Evolutionary conservation across 2,113 vertebrate species (phyloP).

Genomic region (Osmerus mordax): DNA sequence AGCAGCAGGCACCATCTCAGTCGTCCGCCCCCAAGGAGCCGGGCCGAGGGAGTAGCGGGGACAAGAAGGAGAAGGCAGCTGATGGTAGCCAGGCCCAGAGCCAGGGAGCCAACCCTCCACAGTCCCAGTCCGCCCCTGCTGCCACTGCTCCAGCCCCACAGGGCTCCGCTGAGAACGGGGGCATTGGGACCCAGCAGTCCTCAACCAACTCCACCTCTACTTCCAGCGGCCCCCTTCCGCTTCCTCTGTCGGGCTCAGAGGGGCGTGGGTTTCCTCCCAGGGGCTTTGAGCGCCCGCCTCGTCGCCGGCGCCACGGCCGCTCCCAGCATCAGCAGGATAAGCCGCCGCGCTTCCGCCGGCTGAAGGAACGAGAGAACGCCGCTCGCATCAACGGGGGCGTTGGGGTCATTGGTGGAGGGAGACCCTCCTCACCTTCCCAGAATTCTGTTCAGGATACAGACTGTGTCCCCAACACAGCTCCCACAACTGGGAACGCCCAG

Average conservation of each 20-base stretch:
- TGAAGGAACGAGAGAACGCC: conserved; percentile 87
- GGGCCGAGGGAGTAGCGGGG: conserved; percentile 50
- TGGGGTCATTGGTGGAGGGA: conserved; percentile 61
- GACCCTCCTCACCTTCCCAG: conserved; percentile 57
- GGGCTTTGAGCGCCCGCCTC: conserved; percentile 76
- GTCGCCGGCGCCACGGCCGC: conserved; percentile 79
- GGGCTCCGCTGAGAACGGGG: conserved; percentile 62
- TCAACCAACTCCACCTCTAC: conserved; percentile 50
- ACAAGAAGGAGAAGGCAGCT: conserved; percentile 72
- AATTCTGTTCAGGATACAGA: conserved; percentile 65
- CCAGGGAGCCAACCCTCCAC: conserved; percentile 58
- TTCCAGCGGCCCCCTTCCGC: conserved; percentile 47
- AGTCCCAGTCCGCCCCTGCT: conserved; percentile 33
- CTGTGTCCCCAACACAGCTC: conserved; percentile 41
- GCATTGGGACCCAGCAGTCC: conserved; percentile 42
- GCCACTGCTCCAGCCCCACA: conserved; percentile 35
- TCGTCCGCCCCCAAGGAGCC: conserved; percentile 60
- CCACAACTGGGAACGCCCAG: conserved; percentile 44
- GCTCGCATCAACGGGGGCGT: conserved; percentile 76
- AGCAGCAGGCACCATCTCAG: conserved; percentile 63
- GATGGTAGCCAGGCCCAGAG: conserved; percentile 57
- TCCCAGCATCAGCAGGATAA: conserved; percentile 91
- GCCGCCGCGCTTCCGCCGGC: conserved; percentile 85
- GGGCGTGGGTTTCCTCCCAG: conserved; percentile 56
- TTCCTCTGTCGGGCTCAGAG: conserved; percentile 42